These are phyloP conservation scores for Colossoma macropomum DNA, from an alignment of 2,113 vertebrate genomes.

Conservation along the genomic window DNA sequence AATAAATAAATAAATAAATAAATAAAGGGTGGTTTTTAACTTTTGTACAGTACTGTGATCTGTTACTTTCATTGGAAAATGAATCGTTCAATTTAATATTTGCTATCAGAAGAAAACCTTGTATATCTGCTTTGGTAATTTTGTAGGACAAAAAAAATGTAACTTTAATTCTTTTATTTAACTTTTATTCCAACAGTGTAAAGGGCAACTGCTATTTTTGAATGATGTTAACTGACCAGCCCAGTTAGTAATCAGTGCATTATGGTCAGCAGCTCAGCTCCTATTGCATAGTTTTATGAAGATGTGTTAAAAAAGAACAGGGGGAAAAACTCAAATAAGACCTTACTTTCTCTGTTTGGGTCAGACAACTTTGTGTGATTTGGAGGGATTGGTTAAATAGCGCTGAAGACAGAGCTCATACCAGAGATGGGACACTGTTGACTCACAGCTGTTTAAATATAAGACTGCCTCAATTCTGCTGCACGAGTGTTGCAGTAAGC, in stretches of 20 bases:
- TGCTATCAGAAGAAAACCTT: too few relatives aligned
- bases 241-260: not conserved
- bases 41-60: too few relatives aligned
- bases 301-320: not conserved
- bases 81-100: too few relatives aligned
- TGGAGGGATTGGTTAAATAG: slow-evolving; percentile 50
- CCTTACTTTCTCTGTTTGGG: slow-evolving; percentile 16
- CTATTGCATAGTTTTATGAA: not conserved
- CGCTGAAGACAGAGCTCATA: slow-evolving; percentile 37
- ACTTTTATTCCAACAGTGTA: too few relatives aligned
- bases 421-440: slow-evolving; percentile 52
- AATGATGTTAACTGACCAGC: not conserved
- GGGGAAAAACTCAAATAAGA: slow-evolving; percentile 21
- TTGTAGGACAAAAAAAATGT: too few relatives aligned
- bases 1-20: too few relatives aligned
- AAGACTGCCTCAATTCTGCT: slow-evolving; percentile 36
- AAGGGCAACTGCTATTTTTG: too few relatives aligned
- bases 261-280: not conserved
- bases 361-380: slow-evolving; percentile 36
- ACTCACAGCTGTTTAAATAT: slow-evolving; percentile 71
- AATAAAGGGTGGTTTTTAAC: too few relatives aligned
- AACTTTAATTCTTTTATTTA: too few relatives aligned
- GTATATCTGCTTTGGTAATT: too few relatives aligned
- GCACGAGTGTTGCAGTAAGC: slow-evolving; percentile 27
- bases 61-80: too few relatives aligned